Evolutionary conservation across 2,797 vertebrate genomes (phyloP), one percentile per base, ranked within the genome.

Genomic region (Chelon labrosus): DNA sequence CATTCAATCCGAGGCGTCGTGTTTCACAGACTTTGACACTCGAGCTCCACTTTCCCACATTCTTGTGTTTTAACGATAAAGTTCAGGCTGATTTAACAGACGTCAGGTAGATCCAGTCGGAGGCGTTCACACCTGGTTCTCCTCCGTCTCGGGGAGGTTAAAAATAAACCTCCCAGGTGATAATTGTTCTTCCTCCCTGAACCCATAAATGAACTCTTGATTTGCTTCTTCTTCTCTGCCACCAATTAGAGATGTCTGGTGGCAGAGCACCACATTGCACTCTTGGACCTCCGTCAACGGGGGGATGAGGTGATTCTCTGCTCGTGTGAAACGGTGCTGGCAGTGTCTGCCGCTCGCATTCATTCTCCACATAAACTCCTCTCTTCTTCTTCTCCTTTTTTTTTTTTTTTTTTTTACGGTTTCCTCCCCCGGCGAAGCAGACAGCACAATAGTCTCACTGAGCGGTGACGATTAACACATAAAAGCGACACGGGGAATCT

Each of bases 391-490:
- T 44, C 41, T 42, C 13, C 9, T 10, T 22, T 58, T 42, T 35
- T 58, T 70, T 31, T 58, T 66, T 53, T 58, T 54, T 59, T 75
- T 61, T 79, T 82, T 78, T 71, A 31, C 42, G 14, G 77, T 80
- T 84, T 83, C 77, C 87, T 85, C 89, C 90, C 87, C 91, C 83
- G 86, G 88, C 83, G 77, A 89, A 79, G 86, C 83, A 84, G 89
- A 85, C 83, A 78, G 88, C 90, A 93, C 91, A 94, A 92, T 91
- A 83, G 90, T 90, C 88, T 92, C 82, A 84, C 89, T 88, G 92
- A 93, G 91, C 88, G 87, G 80, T 82, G 80, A 88, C 88, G 92
- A 94, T 93, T 92, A 93, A 91, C 87, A 91, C 90, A 92, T 92
- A 94, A 93, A 92, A 93, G 91, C 88, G 71, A 87, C 86, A 92